A percentile compares a stretch with the other conserved stretches of the same genome.
Conservation (phyloP, 1,140 invertebrate genomes). For the Drosophila saltans region DNA sequence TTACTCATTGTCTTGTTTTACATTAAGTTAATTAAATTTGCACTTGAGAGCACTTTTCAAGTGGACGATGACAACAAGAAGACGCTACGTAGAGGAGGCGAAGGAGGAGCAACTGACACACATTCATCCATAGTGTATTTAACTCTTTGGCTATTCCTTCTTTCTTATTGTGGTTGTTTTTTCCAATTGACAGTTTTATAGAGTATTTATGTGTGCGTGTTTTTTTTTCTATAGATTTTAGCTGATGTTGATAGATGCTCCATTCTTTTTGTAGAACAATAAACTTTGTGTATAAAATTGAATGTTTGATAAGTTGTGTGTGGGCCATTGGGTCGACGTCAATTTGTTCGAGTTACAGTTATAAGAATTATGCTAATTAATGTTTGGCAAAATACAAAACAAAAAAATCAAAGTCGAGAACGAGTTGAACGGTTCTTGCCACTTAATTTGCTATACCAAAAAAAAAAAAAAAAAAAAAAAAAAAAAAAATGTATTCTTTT, state of each 20-base stretch:
- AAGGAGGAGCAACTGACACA: too few relatives aligned
- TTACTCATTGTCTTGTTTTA: constrained; percentile 20
- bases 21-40: constrained; percentile 48
- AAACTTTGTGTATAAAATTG: constrained; percentile 65
- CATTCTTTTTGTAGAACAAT: constrained; percentile 61
- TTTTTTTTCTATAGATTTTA: constrained; percentile 35
- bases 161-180: background rate
- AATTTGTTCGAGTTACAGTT: background rate
- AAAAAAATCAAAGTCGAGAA: background rate
- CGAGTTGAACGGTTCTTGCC: constrained; percentile 4
- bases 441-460: background rate
- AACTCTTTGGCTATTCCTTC: constrained; percentile 3
- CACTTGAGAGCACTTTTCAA: constrained; percentile 15
- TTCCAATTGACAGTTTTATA: constrained; percentile 26
- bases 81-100: background rate
- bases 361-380: background rate
- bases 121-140: too few relatives aligned
- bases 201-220: background rate
- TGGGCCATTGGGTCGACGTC: background rate
- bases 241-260: background rate
- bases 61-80: constrained; percentile 8
- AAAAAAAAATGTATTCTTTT: background rate
- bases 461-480: too few relatives aligned
- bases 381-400: background rate
- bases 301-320: background rate